phyloP scores from a whole-genome alignment of 2,888 invertebrate species.

The Rotaria sp. region DNA sequence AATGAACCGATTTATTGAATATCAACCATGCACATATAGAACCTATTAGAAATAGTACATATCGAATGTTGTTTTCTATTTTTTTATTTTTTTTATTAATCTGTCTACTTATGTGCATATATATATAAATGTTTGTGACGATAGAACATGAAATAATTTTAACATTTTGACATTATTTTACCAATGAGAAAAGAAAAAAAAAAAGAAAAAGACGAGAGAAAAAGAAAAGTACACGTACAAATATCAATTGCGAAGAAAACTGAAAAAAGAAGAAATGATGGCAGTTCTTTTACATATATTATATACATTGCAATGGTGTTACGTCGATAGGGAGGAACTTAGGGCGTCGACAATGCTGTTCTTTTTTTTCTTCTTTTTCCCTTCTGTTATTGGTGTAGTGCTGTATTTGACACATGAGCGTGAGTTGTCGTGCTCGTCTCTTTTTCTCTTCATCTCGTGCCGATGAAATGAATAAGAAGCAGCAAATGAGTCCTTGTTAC shows the following conservation, averaged over 20 bases:
- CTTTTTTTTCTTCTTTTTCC: not conserved
- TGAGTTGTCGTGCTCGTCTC: not conserved
- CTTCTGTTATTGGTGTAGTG: not conserved
- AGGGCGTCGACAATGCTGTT: not conserved
- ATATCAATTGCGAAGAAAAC: slow-evolving; percentile 4
- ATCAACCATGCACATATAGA: not conserved
- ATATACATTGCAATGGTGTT: not conserved
- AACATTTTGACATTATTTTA: slow-evolving; percentile 3
- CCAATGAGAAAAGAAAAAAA: not conserved
- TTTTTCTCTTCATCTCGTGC: not conserved
- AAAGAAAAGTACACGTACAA: not conserved
- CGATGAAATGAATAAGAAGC: not conserved
- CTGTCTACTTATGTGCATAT: not conserved
- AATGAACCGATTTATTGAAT: slow-evolving; percentile 2
- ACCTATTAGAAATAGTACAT: not conserved
- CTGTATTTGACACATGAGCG: slow-evolving; percentile 10
- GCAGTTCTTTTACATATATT: not conserved
- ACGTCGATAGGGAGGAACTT: not conserved
- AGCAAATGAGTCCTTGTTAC: slow-evolving; percentile 10
- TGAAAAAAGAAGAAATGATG: not conserved
- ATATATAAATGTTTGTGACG: not conserved
- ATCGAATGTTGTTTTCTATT: not conserved
- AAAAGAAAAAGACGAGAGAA: not conserved
- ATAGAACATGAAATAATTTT: not conserved
- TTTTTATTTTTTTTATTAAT: not conserved